Evolutionary conservation across 2,888 invertebrate genomes (phyloP), one percentile per base, ranked within the genome.

Genomic region (Campaea margaritaria): DNA sequence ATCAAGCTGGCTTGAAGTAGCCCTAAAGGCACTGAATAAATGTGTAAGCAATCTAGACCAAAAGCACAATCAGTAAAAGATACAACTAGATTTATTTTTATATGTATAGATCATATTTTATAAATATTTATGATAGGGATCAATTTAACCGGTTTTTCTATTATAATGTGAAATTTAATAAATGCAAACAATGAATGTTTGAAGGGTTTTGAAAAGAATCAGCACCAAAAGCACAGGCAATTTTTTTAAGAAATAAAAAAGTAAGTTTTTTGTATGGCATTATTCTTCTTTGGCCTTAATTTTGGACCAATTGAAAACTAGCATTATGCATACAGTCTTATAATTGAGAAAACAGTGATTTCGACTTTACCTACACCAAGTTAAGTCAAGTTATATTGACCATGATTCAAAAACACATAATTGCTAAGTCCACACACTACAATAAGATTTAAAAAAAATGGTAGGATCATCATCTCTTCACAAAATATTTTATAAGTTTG

Each of bases 201-300:
- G n/a, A n/a, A n/a, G n/a, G n/a, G n/a, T n/a, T n/a, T n/a, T n/a
- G n/a, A n/a, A n/a, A n/a, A n/a, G 13, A 9, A 31, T 44, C 47
- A 58, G 58, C 55, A 55, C 53, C 53, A 42, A 53, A 58, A 5
- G 3, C n/a, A 31, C n/a, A 45, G 28, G n/a, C 15, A 38, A 21
- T 48, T 45, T 45, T 41, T 48, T 13, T 27, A 28, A 28, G 28
- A 15, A 31, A 34, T 42, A 49, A 44, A 54, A 38, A 48, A 39
- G 45, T 5, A 49, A 12, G 27, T 28, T 21, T 53, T 51, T 47
- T 54, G 12, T 48, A 69, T 65, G 62, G 62, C 62, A 58, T 43
- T 44, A 58, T 28, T 48, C 36, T 54, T 69, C 67, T 69, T 69
- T 69, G 69, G 67, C 65, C 64, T 49, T 58, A 39, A 52, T 55